Base-by-base conservation (phyloP, 2,797 vertebrate genomes). In the Falco cherrug region DNA sequence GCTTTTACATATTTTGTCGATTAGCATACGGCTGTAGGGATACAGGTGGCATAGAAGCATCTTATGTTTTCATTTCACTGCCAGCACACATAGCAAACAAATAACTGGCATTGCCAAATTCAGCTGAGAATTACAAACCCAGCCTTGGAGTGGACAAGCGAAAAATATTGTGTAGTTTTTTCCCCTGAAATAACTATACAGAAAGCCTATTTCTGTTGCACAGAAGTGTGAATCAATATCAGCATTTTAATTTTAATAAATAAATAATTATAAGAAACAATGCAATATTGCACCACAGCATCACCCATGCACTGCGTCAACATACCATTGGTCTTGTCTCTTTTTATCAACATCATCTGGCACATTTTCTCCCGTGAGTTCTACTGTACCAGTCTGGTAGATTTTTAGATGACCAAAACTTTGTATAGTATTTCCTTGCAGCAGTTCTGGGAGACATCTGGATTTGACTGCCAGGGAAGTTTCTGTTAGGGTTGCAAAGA, bases 321-420 rank as follows among this genome's bases (percentile, higher is more conserved):
- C 2, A 0, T 31, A 35, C 1, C 1, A 1, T 53, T 53, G 39
- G 28, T 61, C 53, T 43, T 51, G 33, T 19, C 19, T 50, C 79
- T 50, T 88, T 67, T 50, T 63, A 48, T 67, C 39, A 51, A 13
- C 4, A 4, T 31, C 1, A 2, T 16, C 29, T 74, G 57, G 19
- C 9, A 26, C 9, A 0, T 64, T 80, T 80, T 60, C 26, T 85
- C 26, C 29, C 1, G 0, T 29, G 63, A 37, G 16, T 33, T 54
- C 21, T 75, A 31, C 45, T 74, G 53, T 50, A 64, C 7, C 47
- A 13, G n/a, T 6, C 74, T 41, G 26, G 17, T n/a, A 22, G 25
- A 20, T 54, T 70, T 78, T 26, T 63, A 31, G 11, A 24, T 33
- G 51, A 51, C 48, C 67, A 51, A 69, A 71, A 15, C 21, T 65